Percentiles rank a stretch among this genome's conserved stretches.
Conservation (phyloP, 2,888 invertebrate genomes). For the Microplitis deprimator region DNA sequence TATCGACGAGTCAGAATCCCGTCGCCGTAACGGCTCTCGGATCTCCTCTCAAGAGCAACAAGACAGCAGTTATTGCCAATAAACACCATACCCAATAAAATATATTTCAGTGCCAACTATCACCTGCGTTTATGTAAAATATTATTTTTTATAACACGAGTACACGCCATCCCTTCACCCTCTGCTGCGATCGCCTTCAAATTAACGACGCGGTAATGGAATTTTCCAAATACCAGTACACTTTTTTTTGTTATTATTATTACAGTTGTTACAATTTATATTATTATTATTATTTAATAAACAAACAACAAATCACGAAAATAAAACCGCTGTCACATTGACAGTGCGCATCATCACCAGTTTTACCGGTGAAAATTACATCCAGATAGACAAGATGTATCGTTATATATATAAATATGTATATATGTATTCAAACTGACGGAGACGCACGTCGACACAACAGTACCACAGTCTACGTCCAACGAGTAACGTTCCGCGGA, state of each 20-base stretch:
- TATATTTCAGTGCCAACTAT: conserved; percentile 29
- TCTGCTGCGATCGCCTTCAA: not conserved
- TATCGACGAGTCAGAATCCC: conserved; percentile 56
- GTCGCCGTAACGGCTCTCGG: conserved; percentile 38
- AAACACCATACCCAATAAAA: conserved; percentile 36
- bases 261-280: too few species aligned
- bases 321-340: not conserved
- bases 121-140: conserved; percentile 45
- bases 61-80: conserved; percentile 30
- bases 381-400: not conserved
- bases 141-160: conserved; percentile 43
- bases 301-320: not conserved
- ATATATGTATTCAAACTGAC: not conserved
- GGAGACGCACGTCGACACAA: conserved; percentile 18
- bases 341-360: not conserved
- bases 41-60: conserved; percentile 19
- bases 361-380: not conserved
- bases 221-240: not conserved
- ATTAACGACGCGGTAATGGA: conserved; percentile 28
- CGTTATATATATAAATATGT: not conserved
- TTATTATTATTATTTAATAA: not conserved
- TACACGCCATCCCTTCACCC: conserved; percentile 46
- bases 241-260: too few species aligned
- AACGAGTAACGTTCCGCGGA: conserved; percentile 47
- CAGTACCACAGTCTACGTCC: not conserved